Evolutionary conservation across 2,113 vertebrate species (phyloP).

Genomic region (Camelus bactrianus): DNA sequence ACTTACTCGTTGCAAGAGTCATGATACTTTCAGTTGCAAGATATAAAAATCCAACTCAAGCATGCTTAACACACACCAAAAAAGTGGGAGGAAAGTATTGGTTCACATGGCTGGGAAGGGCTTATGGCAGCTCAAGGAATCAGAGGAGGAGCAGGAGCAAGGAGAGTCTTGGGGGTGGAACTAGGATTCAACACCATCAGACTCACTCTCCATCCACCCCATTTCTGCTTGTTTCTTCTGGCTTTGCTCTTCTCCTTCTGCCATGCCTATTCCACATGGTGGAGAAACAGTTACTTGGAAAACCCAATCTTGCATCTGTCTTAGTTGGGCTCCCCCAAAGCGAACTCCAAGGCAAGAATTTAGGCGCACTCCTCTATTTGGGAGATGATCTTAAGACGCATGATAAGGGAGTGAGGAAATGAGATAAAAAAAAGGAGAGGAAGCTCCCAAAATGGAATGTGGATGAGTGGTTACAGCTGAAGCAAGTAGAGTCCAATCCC

Average conservation of each 20-base stretch:
- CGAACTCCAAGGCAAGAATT: neutral
- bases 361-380: neutral
- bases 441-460: neutral
- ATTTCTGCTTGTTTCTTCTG: neutral
- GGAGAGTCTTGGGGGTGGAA: neutral
- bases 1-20: neutral
- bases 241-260: neutral
- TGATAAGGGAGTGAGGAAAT: neutral
- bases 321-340: conserved; percentile 13
- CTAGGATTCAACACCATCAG: neutral
- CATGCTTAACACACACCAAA: conserved; percentile 50
- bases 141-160: neutral
- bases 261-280: neutral
- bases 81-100: neutral
- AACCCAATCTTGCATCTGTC: neutral
- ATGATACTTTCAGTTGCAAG: neutral
- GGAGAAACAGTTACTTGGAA: neutral
- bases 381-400: neutral
- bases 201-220: neutral
- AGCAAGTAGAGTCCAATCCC: neutral
- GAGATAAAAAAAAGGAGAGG: neutral
- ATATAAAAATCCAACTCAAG: conserved; percentile 32
- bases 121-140: neutral
- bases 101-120: neutral
- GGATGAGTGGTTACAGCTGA: neutral